phyloP scores from a whole-genome alignment of 64 coral and sea anemone species.

The Pocillopora damicornis region DNA sequence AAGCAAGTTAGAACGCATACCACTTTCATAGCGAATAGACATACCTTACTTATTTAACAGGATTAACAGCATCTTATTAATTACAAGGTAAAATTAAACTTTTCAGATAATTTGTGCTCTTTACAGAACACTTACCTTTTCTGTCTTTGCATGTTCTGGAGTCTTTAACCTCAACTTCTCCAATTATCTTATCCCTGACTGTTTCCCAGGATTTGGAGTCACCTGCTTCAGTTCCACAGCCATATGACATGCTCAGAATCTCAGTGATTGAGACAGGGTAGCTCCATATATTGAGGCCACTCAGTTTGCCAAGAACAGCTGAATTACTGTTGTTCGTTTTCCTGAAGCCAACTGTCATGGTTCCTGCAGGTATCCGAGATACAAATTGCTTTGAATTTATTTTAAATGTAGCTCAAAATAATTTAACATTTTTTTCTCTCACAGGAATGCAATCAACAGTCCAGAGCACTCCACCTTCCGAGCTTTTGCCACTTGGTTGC shows the following conservation, averaged over 20 bases:
- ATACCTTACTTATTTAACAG: no score
- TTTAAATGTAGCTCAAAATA: not conserved
- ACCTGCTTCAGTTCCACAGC: slow-evolving; percentile 18
- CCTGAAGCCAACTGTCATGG: not conserved
- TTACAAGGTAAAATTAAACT: no score
- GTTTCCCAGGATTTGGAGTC: slow-evolving; percentile 28
- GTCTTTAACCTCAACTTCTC: not conserved
- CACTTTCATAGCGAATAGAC: no score
- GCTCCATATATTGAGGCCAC: slow-evolving; percentile 8
- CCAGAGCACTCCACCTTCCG: no score
- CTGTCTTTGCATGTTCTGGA: not conserved
- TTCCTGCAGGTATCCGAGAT: not conserved
- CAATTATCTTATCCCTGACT: not conserved
- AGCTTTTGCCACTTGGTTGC: no score
- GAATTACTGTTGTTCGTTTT: not conserved
- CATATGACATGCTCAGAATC: slow-evolving; percentile 52
- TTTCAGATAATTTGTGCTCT: not conserved
- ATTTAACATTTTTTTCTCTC: not conserved
- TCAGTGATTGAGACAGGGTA: not conserved
- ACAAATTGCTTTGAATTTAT: not conserved
- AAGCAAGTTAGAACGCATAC: no score
- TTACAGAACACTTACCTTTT: not conserved
- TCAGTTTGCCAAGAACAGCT: slow-evolving; percentile 5
- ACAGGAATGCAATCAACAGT: no score
- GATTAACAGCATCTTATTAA: no score